Evolutionary conservation across 2,888 invertebrate genomes (phyloP).

Genomic region (Acleris laterana): DNA sequence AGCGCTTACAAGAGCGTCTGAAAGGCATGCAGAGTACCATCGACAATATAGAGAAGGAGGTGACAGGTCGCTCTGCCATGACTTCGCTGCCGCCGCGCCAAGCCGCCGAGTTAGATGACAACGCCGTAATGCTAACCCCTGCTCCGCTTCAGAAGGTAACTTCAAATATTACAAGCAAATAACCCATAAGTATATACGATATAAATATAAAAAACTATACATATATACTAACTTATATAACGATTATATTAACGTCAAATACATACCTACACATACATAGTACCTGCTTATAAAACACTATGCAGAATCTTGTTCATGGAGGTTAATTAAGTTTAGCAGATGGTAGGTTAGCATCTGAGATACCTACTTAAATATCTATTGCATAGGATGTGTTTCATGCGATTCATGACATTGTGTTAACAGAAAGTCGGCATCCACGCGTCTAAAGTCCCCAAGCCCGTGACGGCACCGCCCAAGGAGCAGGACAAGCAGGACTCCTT

Average conservation of each 20-base stretch:
- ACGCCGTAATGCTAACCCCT: slow-evolving; percentile 52
- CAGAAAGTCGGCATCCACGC: slow-evolving; percentile 27
- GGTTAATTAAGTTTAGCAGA: too few relatives aligned
- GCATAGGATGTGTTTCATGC: too few relatives aligned
- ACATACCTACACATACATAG: too few relatives aligned
- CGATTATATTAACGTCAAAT: too few relatives aligned
- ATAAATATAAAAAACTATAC: too few relatives aligned
- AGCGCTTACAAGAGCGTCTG: slow-evolving; percentile 60
- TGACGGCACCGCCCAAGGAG: slow-evolving; percentile 38
- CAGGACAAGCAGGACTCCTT: slow-evolving; percentile 45
- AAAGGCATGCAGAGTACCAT: slow-evolving; percentile 61
- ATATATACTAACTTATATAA: too few relatives aligned
- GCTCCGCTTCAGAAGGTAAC: slow-evolving; percentile 42
- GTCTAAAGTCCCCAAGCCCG: slow-evolving; percentile 35
- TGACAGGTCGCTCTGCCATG: slow-evolving; percentile 49
- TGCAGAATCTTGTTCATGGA: too few relatives aligned
- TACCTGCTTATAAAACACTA: too few relatives aligned
- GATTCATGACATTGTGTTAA: background rate
- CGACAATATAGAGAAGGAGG: slow-evolving; percentile 68
- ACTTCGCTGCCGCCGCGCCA: slow-evolving; percentile 29
- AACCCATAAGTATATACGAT: too few relatives aligned
- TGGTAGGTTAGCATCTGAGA: too few relatives aligned
- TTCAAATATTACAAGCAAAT: too few relatives aligned
- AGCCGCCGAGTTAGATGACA: slow-evolving; percentile 54
- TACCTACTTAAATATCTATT: too few relatives aligned